Evolutionary conservation across 2,113 vertebrate genomes (phyloP).

Genomic region (Ia io): DNA sequence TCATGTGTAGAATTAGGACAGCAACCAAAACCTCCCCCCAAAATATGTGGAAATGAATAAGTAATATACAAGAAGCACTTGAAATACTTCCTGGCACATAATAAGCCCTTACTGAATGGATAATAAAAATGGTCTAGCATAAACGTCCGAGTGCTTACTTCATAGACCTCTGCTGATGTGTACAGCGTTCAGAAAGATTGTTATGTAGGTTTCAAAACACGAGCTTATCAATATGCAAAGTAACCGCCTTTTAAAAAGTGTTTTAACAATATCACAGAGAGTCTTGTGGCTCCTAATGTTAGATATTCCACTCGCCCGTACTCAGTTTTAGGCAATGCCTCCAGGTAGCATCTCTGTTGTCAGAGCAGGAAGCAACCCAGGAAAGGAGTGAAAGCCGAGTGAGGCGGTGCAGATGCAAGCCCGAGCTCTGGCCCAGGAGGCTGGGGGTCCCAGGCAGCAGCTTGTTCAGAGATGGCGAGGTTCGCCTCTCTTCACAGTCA

Average conservation of each 20-base stretch:
- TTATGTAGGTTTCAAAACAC: not conserved
- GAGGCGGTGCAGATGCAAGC: no score
- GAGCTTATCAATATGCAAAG: not conserved
- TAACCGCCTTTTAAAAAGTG: not conserved
- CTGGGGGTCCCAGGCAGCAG: not conserved
- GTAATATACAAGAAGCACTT: not conserved
- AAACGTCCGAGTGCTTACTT: not conserved
- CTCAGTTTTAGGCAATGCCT: no score
- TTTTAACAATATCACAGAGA: not conserved
- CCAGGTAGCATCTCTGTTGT: not conserved
- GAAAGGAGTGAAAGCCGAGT: not conserved
- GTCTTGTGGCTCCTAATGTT: not conserved
- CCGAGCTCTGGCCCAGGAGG: not conserved
- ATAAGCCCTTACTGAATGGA: not conserved
- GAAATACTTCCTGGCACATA: not conserved
- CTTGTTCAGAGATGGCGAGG: not conserved
- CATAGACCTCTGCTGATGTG: not conserved
- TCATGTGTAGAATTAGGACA: not conserved
- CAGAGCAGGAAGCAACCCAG: not conserved
- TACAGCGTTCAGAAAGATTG: not conserved
- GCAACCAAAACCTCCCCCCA: not conserved
- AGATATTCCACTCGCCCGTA: not conserved
- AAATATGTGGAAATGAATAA: not conserved
- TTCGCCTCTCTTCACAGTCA: not conserved
- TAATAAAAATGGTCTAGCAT: not conserved